These are phyloP conservation scores for Sinosuthora webbiana DNA, from an alignment of 2,113 vertebrate species.

Conservation along the genomic window DNA sequence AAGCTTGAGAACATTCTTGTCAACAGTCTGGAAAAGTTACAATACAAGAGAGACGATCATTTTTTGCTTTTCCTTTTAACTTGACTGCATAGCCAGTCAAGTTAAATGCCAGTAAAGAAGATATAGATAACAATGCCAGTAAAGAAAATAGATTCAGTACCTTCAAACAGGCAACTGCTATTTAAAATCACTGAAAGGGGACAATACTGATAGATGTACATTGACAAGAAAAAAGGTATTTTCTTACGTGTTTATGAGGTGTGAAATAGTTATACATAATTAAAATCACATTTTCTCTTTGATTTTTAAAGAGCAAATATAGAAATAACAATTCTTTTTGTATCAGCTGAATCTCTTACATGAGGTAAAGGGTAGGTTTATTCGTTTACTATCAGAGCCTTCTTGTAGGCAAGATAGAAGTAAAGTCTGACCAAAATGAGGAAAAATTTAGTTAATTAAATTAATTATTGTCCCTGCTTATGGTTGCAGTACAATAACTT, in stretches of 20 bases:
- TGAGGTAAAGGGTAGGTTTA: not conserved
- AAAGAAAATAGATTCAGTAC: not conserved
- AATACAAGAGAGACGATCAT: not conserved
- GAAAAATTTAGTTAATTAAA: not conserved
- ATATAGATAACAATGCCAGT: not conserved
- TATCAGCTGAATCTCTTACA: not conserved
- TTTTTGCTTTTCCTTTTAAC: not conserved
- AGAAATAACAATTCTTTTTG: not conserved
- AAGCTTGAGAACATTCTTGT: not conserved
- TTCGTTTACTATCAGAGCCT: not conserved
- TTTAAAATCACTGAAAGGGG: not conserved
- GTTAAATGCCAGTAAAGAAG: not conserved
- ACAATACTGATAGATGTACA: not conserved
- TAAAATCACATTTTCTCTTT: not conserved
- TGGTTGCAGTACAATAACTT: not conserved
- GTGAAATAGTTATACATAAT: not conserved
- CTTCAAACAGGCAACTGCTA: not conserved
- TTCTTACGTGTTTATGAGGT: not conserved
- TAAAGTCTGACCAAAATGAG: not conserved
- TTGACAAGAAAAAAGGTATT: not conserved
- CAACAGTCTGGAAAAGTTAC: not conserved
- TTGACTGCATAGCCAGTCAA: not conserved
- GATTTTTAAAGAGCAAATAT: not conserved
- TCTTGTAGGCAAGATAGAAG: not conserved
- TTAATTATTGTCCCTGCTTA: not conserved